Conservation (phyloP, 2,797 vertebrate species). For the Karalla daura region DNA sequence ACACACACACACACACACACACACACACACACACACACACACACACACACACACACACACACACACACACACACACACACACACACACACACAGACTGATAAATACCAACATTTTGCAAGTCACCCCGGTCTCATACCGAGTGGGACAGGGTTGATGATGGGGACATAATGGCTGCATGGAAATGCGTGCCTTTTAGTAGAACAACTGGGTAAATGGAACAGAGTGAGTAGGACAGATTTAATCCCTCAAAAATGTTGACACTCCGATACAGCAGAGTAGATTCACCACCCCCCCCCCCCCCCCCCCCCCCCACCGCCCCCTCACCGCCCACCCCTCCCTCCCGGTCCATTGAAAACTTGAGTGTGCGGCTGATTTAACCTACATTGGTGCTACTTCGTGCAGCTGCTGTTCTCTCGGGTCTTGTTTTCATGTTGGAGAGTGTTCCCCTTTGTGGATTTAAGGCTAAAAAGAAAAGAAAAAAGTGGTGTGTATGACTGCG, state of each 20-base stretch:
- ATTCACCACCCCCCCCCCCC: too few relatives aligned
- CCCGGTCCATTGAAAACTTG: too few relatives aligned
- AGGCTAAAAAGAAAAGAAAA: background rate
- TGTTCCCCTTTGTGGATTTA: background rate
- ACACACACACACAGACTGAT: too few relatives aligned
- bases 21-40: too few relatives aligned
- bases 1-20: too few relatives aligned
- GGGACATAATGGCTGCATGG: background rate
- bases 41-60: too few relatives aligned
- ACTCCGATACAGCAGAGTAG: background rate
- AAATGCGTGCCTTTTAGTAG: background rate
- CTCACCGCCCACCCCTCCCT: too few relatives aligned
- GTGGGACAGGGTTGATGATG: background rate
- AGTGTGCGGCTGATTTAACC: background rate
- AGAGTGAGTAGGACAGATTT: background rate
- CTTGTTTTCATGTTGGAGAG: background rate
- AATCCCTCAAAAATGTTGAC: constrained; percentile 1
- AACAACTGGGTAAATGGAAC: background rate
- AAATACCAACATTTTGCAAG: too few relatives aligned
- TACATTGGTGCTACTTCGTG: background rate
- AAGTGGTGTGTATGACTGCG: background rate
- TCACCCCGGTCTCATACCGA: too few relatives aligned
- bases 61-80: too few relatives aligned
- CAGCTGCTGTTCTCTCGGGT: background rate
- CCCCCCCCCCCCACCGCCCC: too few relatives aligned